Evolutionary conservation across 2,888 invertebrate genomes (phyloP).

Genomic region (Morpho helenor): DNA sequence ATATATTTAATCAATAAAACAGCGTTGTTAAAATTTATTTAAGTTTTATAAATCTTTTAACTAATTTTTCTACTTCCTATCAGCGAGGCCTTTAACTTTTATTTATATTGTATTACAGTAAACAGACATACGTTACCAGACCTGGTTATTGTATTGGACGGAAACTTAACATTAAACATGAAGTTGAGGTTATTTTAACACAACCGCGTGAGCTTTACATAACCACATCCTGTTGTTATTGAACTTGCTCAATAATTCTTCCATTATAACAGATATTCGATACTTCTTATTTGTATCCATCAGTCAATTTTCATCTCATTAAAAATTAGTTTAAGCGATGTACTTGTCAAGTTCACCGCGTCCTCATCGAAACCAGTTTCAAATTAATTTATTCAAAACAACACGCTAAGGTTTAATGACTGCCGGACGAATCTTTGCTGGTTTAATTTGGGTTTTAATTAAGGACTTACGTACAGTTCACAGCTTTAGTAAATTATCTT

Average conservation of each 20-base stretch:
- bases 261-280: too few species aligned
- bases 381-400: conserved; percentile 3
- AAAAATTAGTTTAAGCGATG: conserved; percentile 2
- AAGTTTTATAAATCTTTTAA: too few species aligned
- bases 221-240: conserved; percentile 20
- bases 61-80: too few species aligned
- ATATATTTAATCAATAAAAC: too few species aligned
- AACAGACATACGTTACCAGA: too few species aligned
- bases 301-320: conserved; percentile 2
- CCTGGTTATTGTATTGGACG: neutral
- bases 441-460: conserved; percentile 6
- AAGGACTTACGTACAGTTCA: conserved; percentile 1
- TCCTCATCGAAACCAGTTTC: conserved; percentile 1
- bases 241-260: neutral
- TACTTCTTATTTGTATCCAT: too few species aligned
- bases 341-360: conserved; percentile 8
- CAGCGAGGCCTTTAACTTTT: too few species aligned
- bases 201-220: conserved; percentile 13
- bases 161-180: conserved; percentile 4
- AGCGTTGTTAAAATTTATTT: too few species aligned
- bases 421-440: conserved; percentile 6
- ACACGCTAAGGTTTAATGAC: conserved; percentile 6
- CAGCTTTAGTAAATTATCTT: neutral
- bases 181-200: conserved; percentile 2
- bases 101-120: too few species aligned